Base-by-base conservation (phyloP, 2,888 invertebrate genomes). In the Cistogaster globosa region DNA sequence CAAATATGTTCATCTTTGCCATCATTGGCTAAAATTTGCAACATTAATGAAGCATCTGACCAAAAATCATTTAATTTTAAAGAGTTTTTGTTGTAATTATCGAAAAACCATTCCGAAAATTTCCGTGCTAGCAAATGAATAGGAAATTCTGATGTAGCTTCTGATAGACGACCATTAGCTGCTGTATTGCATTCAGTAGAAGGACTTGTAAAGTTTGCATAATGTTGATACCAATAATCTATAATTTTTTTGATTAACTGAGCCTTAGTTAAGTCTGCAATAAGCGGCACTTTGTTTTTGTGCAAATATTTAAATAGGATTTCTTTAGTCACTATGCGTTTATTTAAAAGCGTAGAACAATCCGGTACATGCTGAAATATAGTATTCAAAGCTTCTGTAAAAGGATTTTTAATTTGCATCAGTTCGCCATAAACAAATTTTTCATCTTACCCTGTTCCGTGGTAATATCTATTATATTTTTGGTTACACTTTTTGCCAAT, bases 71-170 rank as follows among this genome's bases (percentile, higher is more conserved):
- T 92, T 0, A 91, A 75, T 32, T 92, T 93, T 36, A 95, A 90
- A 32, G 89, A 90, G 68, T 91, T 89, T 2, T 90, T 88, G 87
- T 93, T 90, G 88, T 92, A 89, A 88, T 91, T 88, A 72, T 90
- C 88, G 83, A 94, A 95, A 89, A 94, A 95, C 95, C 95, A 95
- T 81, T 93, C 92, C 0, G 93, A 88, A 90, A 95, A 95, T 87
- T 94, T 92, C n/a, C 92, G 88, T 0, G 94, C 94, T 87, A 95
- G 90, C 45, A 92, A 86, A 87, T 93, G 90, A 58, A 94, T 92
- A 38, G 92, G 91, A 85, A 89, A 89, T 18, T 87, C 81, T n/a
- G 80, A 42, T 1, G 42, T 6, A 12, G 11, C 12, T 7, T 42
- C 12, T 0, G 32, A 48, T 18, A 7, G n/a, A 8, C 42, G 20